phyloP scores from a whole-genome alignment of 2,888 invertebrate genomes.

The Noctua janthe region DNA sequence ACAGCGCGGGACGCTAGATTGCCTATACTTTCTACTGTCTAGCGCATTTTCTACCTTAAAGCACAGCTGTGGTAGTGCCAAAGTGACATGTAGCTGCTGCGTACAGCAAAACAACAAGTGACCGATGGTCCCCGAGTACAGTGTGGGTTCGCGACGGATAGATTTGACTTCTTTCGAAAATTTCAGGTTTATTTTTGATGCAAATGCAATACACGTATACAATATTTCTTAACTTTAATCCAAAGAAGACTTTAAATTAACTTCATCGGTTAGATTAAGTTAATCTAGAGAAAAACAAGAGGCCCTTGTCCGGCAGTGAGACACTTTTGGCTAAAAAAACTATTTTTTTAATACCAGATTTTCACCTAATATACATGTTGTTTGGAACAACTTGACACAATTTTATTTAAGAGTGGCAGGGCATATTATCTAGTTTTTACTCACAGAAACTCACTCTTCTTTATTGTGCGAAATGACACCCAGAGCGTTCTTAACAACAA shows the following conservation, averaged over 20 bases:
- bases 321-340: not conserved
- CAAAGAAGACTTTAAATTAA: not conserved
- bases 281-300: not conserved
- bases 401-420: too few relatives aligned
- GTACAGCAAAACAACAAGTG: constrained; percentile 25
- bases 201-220: not conserved
- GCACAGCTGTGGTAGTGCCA: not conserved
- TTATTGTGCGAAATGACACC: not conserved
- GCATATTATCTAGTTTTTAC: too few relatives aligned
- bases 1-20: constrained; percentile 40
- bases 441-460: not conserved
- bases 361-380: not conserved
- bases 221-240: not conserved
- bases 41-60: constrained; percentile 18
- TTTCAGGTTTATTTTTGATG: not conserved
- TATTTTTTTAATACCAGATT: not conserved
- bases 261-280: not conserved
- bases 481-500: constrained; percentile 20
- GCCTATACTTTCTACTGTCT: constrained; percentile 9
- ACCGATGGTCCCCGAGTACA: not conserved
- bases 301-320: too few relatives aligned
- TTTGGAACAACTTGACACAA: not conserved
- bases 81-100: constrained; percentile 10
- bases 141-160: not conserved
- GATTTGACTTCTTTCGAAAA: not conserved